Evolutionary conservation across 1,140 invertebrate genomes (phyloP).

Genomic region (Aphaenogaster ashmeadi): DNA sequence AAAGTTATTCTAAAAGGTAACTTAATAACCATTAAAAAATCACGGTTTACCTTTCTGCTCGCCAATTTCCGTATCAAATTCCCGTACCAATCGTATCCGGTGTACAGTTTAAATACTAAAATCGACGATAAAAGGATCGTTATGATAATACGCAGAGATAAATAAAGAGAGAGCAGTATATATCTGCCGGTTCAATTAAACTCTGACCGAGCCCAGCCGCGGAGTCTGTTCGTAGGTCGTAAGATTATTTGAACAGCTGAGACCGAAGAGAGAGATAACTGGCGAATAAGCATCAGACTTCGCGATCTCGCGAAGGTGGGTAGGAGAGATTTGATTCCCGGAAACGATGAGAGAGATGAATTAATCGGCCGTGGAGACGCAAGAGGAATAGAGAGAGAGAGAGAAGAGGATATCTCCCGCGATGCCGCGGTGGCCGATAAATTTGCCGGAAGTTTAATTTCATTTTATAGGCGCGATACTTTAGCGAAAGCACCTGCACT

Average conservation of each 20-base stretch:
- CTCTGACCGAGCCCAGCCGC: conserved; percentile 28
- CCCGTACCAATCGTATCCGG: not conserved
- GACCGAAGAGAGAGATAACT: conserved; percentile 40
- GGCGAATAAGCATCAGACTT: conserved; percentile 51
- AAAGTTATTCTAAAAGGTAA: not conserved
- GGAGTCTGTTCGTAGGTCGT: conserved; percentile 35
- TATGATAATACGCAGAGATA: conserved; percentile 39
- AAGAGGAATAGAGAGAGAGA: not conserved
- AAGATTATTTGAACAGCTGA: conserved; percentile 60
- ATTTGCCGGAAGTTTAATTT: conserved; percentile 83
- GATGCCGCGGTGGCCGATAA: conserved; percentile 75
- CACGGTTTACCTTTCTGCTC: not conserved
- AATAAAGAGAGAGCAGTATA: not conserved
- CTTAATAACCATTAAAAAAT: not conserved
- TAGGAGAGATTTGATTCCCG: conserved; percentile 52
- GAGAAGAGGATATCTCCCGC: conserved; percentile 43
- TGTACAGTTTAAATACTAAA: not conserved
- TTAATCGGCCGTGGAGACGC: conserved; percentile 46
- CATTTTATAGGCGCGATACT: conserved; percentile 83
- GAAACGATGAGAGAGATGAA: conserved; percentile 58
- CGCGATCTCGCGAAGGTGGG: not conserved
- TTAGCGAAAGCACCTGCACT: conserved; percentile 78
- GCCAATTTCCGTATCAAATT: conserved; percentile 2
- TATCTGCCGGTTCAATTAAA: conserved; percentile 44
- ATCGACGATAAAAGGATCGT: conserved; percentile 30